Evolutionary conservation across 2,888 invertebrate species (phyloP).

Genomic region (Auanema freiburgensis): DNA sequence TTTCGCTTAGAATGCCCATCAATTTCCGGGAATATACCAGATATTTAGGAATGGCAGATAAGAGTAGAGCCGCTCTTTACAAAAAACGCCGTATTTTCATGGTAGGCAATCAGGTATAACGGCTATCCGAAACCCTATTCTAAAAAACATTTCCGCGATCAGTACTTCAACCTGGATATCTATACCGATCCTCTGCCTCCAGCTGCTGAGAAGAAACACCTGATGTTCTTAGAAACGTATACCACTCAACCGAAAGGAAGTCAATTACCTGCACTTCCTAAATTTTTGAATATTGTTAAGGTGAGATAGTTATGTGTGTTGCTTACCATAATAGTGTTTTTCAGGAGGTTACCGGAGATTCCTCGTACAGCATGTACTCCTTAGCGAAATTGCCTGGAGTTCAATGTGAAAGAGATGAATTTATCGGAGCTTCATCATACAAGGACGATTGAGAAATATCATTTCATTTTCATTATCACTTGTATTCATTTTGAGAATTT

Average conservation of each 20-base stretch:
- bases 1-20: slow-evolving; percentile 13
- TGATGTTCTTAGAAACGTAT: slow-evolving; percentile 63
- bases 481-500: too few relatives aligned
- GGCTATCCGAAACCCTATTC: background rate
- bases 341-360: slow-evolving; percentile 58
- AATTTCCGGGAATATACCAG: slow-evolving; percentile 46
- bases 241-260: slow-evolving; percentile 51
- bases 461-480: too few relatives aligned
- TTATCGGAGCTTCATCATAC: slow-evolving; percentile 33
- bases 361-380: slow-evolving; percentile 54
- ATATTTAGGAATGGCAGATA: slow-evolving; percentile 55
- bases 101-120: slow-evolving; percentile 49
- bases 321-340: slow-evolving; percentile 7
- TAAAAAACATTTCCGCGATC: background rate
- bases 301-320: slow-evolving; percentile 18
- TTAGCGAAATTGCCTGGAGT: slow-evolving; percentile 30
- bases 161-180: slow-evolving; percentile 62
- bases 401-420: slow-evolving; percentile 23
- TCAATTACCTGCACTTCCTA: slow-evolving; percentile 46
- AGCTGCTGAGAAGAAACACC: slow-evolving; percentile 37
- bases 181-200: slow-evolving; percentile 60
- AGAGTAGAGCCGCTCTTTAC: slow-evolving; percentile 43
- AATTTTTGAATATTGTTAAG: slow-evolving; percentile 50
- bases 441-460: slow-evolving; percentile 25
- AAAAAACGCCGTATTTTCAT: slow-evolving; percentile 60